A percentile compares a stretch with the other conserved stretches of the same genome.
Evolutionary conservation across 2,113 vertebrate genomes (phyloP).

Genomic region (Scomber colias): DNA sequence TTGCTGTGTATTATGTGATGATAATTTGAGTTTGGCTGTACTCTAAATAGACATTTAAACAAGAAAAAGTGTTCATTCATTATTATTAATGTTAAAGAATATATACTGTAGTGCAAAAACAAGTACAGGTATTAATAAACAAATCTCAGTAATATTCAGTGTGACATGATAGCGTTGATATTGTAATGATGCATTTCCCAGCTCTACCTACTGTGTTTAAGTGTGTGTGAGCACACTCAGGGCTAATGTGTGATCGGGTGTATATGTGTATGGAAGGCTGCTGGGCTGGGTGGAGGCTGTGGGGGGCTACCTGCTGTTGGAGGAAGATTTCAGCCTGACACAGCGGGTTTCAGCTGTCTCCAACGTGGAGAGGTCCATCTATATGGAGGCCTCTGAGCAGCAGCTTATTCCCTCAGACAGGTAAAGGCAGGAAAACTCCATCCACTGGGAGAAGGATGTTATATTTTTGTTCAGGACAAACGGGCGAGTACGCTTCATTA

Average conservation of each 20-base stretch:
- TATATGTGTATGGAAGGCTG: conserved; percentile 88
- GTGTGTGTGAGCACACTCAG: conserved; percentile 60
- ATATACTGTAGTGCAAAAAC: not conserved
- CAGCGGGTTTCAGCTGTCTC: conserved; percentile 89
- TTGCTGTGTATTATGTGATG: too few relatives aligned
- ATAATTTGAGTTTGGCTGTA: too few relatives aligned
- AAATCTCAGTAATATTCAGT: not conserved
- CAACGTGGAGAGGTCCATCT: conserved; percentile 90
- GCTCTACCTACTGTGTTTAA: conserved; percentile 62
- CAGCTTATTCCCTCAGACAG: conserved; percentile 86
- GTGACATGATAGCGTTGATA: too few relatives aligned
- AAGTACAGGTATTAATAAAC: not conserved
- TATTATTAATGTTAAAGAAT: not conserved
- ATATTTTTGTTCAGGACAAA: not conserved
- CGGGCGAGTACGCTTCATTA: not conserved
- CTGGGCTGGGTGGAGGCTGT: conserved; percentile 86
- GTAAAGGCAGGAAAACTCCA: conserved; percentile 83
- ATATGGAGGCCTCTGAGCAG: conserved; percentile 90
- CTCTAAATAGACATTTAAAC: too few relatives aligned
- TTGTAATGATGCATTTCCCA: conserved; percentile 13
- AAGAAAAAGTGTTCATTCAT: not conserved
- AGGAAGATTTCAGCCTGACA: conserved; percentile 88
- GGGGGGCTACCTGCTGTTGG: conserved; percentile 88
- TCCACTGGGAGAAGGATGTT: conserved; percentile 6
- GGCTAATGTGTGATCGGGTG: conserved; percentile 76